Evolutionary conservation across 2,888 invertebrate genomes (phyloP).

Genomic region (Lycophotia porphyrea): DNA sequence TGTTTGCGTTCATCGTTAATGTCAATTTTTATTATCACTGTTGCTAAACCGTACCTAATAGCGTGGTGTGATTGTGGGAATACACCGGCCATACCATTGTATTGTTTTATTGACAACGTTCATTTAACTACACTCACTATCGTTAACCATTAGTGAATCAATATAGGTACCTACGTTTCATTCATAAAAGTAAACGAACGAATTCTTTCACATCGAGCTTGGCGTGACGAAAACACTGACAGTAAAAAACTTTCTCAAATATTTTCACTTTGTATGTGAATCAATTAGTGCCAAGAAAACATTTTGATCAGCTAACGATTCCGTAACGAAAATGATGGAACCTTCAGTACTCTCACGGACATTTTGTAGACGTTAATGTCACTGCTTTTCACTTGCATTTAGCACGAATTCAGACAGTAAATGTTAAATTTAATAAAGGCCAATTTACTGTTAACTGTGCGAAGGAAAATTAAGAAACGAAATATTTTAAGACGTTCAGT

Average conservation of each 20-base stretch:
- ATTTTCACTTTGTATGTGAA: conserved; percentile 65
- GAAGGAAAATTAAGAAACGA: conserved; percentile 33
- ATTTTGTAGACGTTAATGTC: conserved; percentile 58
- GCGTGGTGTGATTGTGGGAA: conserved; percentile 72
- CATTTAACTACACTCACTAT: conserved; percentile 61
- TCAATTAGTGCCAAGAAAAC: conserved; percentile 65
- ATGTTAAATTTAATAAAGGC: conserved; percentile 31
- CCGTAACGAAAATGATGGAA: conserved; percentile 63
- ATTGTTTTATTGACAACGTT: conserved; percentile 68
- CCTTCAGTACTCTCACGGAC: conserved; percentile 54
- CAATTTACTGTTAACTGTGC: conserved; percentile 43
- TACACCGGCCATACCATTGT: conserved; percentile 53
- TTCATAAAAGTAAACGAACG: conserved; percentile 67
- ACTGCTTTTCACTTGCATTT: conserved; percentile 45
- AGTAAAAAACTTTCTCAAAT: conserved; percentile 66
- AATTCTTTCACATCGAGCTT: conserved; percentile 58
- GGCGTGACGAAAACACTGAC: conserved; percentile 59
- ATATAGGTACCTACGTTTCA: conserved; percentile 57
- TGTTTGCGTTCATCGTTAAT: conserved; percentile 70
- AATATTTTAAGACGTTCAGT: conserved; percentile 12
- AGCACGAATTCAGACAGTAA: conserved; percentile 23
- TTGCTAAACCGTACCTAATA: conserved; percentile 73
- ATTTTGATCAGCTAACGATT: conserved; percentile 59
- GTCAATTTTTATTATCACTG: conserved; percentile 74
- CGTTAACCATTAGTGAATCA: conserved; percentile 64